These are phyloP conservation scores for Drosophila histrio DNA, from an alignment of 2,888 invertebrate species.

Conservation along the genomic window DNA sequence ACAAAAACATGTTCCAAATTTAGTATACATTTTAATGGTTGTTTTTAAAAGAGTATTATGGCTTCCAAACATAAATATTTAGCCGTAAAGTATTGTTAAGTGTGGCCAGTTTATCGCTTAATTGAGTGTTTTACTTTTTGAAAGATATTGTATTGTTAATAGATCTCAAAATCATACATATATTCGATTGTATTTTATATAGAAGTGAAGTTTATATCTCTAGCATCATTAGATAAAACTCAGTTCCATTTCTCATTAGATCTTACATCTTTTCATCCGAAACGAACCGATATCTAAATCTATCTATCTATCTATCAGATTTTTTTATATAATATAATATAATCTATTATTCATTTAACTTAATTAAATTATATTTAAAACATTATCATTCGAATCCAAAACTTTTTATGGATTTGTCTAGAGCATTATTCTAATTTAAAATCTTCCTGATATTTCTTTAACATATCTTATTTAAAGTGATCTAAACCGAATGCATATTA, in stretches of 20 bases:
- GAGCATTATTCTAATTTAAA: neutral
- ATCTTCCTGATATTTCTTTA: neutral
- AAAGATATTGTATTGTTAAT: no score
- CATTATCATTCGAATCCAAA: no score
- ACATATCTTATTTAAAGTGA: neutral
- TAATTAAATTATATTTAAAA: no score
- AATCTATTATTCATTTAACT: no score
- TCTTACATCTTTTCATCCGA: neutral
- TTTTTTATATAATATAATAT: no score
- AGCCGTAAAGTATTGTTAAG: neutral
- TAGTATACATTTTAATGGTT: conserved; percentile 34
- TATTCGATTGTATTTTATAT: no score
- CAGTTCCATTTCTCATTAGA: no score
- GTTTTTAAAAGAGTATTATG: conserved; percentile 14
- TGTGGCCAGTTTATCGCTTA: conserved; percentile 3
- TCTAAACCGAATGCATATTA: no score
- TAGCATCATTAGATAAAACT: no score
- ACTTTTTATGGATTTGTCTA: neutral
- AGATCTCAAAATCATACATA: neutral
- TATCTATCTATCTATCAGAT: no score
- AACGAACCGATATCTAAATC: no score
- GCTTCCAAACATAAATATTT: conserved; percentile 14
- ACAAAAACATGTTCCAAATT: conserved; percentile 33
- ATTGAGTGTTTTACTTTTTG: neutral
- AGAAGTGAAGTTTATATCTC: no score